Evolutionary conservation across 1,140 invertebrate species (phyloP).

Genomic region (Ostrea edulis): DNA sequence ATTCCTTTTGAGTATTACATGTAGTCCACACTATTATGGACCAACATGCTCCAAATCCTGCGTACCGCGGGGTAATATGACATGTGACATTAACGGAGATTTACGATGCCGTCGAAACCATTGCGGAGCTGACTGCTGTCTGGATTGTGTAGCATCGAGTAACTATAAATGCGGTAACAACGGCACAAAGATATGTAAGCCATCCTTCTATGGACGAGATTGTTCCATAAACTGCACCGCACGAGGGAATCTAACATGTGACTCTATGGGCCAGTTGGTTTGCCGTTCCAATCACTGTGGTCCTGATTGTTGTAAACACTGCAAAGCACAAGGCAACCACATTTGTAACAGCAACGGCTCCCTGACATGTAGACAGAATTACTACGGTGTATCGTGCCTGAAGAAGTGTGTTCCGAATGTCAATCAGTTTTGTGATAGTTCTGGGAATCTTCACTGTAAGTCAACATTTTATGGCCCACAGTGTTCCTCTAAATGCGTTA

Average conservation of each 20-base stretch:
- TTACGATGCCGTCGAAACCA: background rate
- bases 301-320: conserved; percentile 17
- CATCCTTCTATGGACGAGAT: conserved; percentile 23
- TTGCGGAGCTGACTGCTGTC: conserved; percentile 41
- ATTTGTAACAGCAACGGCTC: conserved; percentile 22
- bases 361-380: background rate
- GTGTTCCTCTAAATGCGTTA: background rate
- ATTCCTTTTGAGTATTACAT: background rate
- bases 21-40: conserved; percentile 25
- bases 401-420: background rate
- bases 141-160: conserved; percentile 4
- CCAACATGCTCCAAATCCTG: background rate
- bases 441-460: conserved; percentile 28
- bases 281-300: conserved; percentile 24
- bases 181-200: conserved; percentile 30
- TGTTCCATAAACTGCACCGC: conserved; percentile 24
- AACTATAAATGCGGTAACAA: background rate
- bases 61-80: conserved; percentile 4
- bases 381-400: background rate
- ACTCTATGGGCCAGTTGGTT: background rate
- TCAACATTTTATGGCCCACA: background rate
- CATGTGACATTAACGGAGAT: conserved; percentile 20
- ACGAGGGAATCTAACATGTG: background rate
- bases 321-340: background rate
- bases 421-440: conserved; percentile 15